phyloP scores from a whole-genome alignment of 2,113 vertebrate species.

The Acanthisitta chloris region DNA sequence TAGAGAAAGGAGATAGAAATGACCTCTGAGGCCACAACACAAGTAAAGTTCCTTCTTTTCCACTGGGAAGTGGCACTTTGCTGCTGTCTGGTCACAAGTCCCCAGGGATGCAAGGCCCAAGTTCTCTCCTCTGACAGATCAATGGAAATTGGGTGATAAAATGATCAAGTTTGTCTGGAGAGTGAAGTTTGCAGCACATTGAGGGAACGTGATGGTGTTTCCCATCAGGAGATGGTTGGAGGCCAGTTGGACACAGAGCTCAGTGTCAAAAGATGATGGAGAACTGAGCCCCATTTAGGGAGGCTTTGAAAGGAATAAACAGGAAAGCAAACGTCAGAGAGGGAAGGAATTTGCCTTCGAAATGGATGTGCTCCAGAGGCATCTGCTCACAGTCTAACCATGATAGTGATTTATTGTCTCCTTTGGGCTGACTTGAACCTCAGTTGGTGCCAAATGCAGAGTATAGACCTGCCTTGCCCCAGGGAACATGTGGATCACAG shows the following conservation, averaged over 20 bases:
- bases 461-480: not conserved
- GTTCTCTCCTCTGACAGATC: not conserved
- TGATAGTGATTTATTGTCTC: constrained; percentile 10
- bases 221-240: not conserved
- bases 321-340: constrained; percentile 23
- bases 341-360: constrained; percentile 19
- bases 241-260: not conserved
- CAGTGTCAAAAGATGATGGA: not conserved
- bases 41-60: not conserved
- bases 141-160: not conserved
- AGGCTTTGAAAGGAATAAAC: constrained; percentile 11
- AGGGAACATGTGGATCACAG: not conserved
- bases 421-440: not conserved
- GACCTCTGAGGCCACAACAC: not conserved
- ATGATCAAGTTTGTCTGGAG: not conserved
- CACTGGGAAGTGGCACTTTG: not conserved
- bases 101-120: not conserved
- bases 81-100: not conserved
- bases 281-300: not conserved
- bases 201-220: not conserved
- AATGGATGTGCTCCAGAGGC: constrained; percentile 24
- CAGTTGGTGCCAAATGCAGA: not conserved
- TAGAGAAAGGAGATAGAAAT: not conserved
- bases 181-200: not conserved
- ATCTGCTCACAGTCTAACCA: not conserved